These are phyloP conservation scores for Pyrrhia umbra DNA, from an alignment of 2,888 invertebrate genomes.

Conservation along the genomic window DNA sequence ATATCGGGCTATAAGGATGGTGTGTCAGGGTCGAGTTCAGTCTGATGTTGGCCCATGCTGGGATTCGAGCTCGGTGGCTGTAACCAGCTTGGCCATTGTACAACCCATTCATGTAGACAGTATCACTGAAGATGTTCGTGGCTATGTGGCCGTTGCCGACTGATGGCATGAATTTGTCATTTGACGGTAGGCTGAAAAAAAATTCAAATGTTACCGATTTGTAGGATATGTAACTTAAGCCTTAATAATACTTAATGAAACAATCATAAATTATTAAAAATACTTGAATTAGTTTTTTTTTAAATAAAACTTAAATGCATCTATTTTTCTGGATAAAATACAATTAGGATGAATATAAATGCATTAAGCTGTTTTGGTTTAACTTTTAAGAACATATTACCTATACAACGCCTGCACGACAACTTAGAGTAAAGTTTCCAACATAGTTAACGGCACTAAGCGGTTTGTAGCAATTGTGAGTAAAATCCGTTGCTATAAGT, in stretches of 20 bases:
- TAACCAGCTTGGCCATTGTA: conserved; percentile 90
- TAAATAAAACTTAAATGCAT: no score
- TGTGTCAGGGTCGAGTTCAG: conserved; percentile 85
- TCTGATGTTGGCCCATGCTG: conserved; percentile 90
- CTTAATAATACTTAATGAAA: no score
- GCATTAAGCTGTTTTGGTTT: no score
- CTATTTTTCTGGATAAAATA: no score
- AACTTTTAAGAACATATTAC: no score
- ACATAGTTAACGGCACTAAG: conserved; percentile 14
- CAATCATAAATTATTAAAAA: no score
- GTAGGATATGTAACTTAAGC: no score
- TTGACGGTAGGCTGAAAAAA: conserved; percentile 86
- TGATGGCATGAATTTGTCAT: conserved; percentile 90
- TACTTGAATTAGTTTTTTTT: no score
- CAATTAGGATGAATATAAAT: no score
- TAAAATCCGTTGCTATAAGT: background rate
- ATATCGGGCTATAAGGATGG: conserved; percentile 79
- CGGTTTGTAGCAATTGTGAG: background rate
- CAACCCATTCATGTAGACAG: conserved; percentile 91
- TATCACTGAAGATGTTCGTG: conserved; percentile 90
- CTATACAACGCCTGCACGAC: background rate
- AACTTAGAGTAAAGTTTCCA: background rate
- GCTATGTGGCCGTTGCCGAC: conserved; percentile 91
- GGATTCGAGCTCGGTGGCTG: conserved; percentile 91
- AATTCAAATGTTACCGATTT: no score